Evolutionary conservation across 2,113 vertebrate species (phyloP), one percentile per base, ranked within the genome.

Genomic region (Propithecus coquereli): DNA sequence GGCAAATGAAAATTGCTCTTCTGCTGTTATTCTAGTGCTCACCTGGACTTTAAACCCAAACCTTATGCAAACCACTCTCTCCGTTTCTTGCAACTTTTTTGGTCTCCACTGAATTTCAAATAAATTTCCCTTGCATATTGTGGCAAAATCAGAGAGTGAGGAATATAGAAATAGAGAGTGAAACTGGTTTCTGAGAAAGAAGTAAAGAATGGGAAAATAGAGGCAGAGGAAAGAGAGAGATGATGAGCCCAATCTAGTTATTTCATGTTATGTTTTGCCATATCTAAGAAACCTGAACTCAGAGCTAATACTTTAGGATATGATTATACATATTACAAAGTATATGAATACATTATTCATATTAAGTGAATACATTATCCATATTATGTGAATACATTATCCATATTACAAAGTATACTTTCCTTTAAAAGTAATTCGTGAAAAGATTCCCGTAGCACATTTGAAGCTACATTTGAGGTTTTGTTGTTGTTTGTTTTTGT

Each of bases 341-440:
- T 66, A 11, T 87, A 92, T 54, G 52, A 54, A 18, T 54, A 54
- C 18, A 54, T 54, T 54, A 54, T 54, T 54, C 17, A 54, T 54
- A 54, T 18, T 18, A 54, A 6, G 18, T 54, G 17, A 18, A 54
- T 54, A 54, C 17, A 59, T 66, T 93, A 93, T 94, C 95, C 57
- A 77, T 91, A 61, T 96, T 73, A 77, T 18, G 18, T 54, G 17
- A 18, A 54, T 54, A 54, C 17, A 59, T 66, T 93, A 93, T 94
- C 95, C 57, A 77, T 91, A 61, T 96, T 73, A 77, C 80, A 94
- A 95, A 87, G 1, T 66, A 11, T 87, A 92, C 14, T 85, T 95
- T 82, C 57, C 32, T 94, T 94, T 87, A 71, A 92, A 94, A 96
- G 63, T 71, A 92, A 92, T 87, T 88, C 57, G 88, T 95, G 32